Base-by-base conservation (phyloP, 2,797 vertebrate species). In the Anas acuta region DNA sequence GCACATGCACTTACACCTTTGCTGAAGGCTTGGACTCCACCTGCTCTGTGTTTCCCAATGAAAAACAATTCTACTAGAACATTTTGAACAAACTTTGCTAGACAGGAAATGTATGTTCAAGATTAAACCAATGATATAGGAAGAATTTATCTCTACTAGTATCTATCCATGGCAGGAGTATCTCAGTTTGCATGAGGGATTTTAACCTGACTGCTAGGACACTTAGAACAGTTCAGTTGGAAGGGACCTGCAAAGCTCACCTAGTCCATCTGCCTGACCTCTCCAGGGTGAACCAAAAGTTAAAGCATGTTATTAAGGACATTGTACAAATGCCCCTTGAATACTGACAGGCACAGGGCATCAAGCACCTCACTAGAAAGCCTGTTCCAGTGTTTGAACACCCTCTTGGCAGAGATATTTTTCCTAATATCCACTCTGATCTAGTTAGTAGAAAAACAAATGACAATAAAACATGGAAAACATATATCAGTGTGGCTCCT, bases 401-500 rank as follows among this genome's bases (percentile, higher is more conserved):
- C 37, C 17, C 26, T 39, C 35, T 28, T 26, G 26, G 37, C 19
- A 28, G 13, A 62, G 11, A 62, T 18, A 13, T 39, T 19, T 39
- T 62, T 62, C 25, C 25, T 39, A 39, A 6, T 39, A 33, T 28
- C 61, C 26, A 18, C 37, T 62, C 25, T 62, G 61, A 39, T 62
- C 37, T 73, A 43, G 22, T 73, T 73, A 57, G 37, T 30, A 73
- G 14, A 4, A 47, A 80, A 62, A 60, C 9, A 39, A 30, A 6
- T 62, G 35, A 5, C 25, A 77, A 53, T 47, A 76, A 73, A 89
- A 30, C 20, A 18, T 22, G 26, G 28, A 37, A 92, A 96, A 94
- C 57, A 78, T 92, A 90, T 88, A 71, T 90, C 41, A 35, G 3
- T 4, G 8, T 28, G 6, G 15, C 11, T 81, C 21, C 39, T 57